Evolutionary conservation across 64 coral and sea anemone species (phyloP).

Genomic region (Actinia equina): DNA sequence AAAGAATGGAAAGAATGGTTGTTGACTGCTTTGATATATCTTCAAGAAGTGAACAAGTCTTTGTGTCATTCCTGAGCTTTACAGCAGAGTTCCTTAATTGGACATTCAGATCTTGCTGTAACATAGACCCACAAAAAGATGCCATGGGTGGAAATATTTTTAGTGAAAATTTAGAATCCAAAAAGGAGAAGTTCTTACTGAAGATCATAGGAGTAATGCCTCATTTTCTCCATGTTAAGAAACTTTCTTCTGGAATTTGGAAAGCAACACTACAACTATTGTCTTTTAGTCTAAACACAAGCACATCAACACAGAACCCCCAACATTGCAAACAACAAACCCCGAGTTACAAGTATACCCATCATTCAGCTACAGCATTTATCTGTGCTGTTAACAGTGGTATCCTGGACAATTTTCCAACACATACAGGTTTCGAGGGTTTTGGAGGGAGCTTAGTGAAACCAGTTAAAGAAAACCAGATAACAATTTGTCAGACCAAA

Average conservation of each 20-base stretch:
- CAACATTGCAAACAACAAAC: neutral
- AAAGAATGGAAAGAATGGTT: neutral
- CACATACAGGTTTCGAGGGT: conserved; percentile 28
- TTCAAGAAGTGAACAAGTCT: neutral
- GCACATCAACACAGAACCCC: neutral
- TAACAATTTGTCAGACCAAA: neutral
- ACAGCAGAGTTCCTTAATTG: neutral
- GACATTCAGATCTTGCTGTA: neutral
- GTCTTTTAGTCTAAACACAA: neutral
- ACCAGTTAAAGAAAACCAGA: neutral
- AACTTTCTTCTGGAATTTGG: conserved; percentile 7
- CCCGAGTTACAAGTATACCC: neutral
- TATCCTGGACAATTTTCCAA: conserved; percentile 53
- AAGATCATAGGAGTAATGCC: neutral
- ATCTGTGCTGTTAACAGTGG: conserved; percentile 57
- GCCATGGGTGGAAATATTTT: neutral
- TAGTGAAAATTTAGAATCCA: neutral
- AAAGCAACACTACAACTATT: neutral
- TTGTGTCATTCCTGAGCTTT: neutral
- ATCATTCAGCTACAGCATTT: conserved; percentile 13
- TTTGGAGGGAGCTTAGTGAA: conserved; percentile 46
- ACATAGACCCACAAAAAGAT: neutral
- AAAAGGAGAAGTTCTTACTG: neutral
- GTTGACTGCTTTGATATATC: neutral
- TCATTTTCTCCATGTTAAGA: neutral